Conservation (phyloP, 2,113 vertebrate species). For the Scytalopus superciliaris region DNA sequence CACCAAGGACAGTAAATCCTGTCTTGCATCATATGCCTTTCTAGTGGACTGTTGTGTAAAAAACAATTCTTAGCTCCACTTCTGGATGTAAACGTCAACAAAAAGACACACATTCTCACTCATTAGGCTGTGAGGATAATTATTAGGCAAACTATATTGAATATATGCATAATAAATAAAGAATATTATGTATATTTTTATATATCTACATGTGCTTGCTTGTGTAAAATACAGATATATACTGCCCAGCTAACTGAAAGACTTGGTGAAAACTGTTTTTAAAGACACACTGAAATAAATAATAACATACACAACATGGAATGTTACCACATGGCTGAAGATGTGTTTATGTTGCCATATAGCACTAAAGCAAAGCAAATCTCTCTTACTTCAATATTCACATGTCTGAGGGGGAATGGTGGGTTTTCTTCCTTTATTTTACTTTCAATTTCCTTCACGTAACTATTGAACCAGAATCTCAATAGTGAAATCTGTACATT, state of each 20-base stretch:
- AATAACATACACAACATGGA: too few relatives aligned
- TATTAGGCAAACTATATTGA: background rate
- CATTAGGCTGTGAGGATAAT: background rate
- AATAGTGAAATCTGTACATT: background rate
- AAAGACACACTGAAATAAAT: background rate
- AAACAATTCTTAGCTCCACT: background rate
- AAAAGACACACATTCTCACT: background rate
- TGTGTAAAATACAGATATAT: background rate
- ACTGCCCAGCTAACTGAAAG: background rate
- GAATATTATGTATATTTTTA: background rate
- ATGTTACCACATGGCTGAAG: background rate
- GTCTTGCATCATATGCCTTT: background rate
- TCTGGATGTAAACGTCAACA: background rate
- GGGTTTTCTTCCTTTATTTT: background rate
- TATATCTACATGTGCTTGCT: accelerated
- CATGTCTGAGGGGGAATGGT: background rate
- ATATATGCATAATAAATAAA: background rate
- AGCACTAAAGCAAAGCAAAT: background rate
- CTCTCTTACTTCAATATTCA: background rate
- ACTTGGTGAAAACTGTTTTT: background rate
- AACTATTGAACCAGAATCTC: background rate
- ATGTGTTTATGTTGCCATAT: background rate
- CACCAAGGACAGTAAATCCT: background rate
- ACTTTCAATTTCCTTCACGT: background rate
- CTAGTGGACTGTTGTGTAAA: background rate